Evolutionary conservation across 2,113 vertebrate species (phyloP), one percentile per base, ranked within the genome.

Genomic region (Urocolius indicus): DNA sequence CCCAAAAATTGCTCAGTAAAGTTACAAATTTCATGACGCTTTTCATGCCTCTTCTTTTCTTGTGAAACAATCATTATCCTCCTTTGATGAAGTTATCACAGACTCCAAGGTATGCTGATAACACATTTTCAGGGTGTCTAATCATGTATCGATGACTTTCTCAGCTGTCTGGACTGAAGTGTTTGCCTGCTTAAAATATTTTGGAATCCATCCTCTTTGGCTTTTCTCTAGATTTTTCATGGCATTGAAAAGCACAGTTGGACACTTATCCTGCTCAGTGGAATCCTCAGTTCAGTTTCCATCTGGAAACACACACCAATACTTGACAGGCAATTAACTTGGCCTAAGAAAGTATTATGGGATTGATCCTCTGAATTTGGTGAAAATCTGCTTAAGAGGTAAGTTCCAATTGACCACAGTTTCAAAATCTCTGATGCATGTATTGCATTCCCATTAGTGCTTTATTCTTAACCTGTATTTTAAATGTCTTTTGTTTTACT

Each of bases 201-300:
- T 89, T 93, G 91, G 82, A 94, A 73, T 76, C 20, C 34, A 34
- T 94, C 13, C 36, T 65, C 51, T 87, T 82, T 10, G 17, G 71
- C 89, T 94, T 95, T 93, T 85, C 54, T 48, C 74, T 94, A 48
- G 49, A 73, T 62, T 93, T 94, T 95, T 83, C 46, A 55, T 83
- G 89, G 81, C 81, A 58, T 43, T 73, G 59, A 54, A 61, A 85
- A 94, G 26, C 5, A 3, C 73, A 73, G 46, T 76, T 87, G 55
- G 67, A 73, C 69, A 30, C 43, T 87, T 71, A 49, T 3, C 16
- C 58, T 66, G 30, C 49, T 87, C 29, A 51, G 43, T 54, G 52
- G 46, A 91, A 43, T 49, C 59, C 59, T 84, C 74, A 76, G 18
- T 84, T 84, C 77, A 9, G 2, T 79, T 94, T 85, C 84, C 84